Conservation (phyloP, 37 sponge, comb jelly and placozoan species). For the Haliclona indistincta region DNA sequence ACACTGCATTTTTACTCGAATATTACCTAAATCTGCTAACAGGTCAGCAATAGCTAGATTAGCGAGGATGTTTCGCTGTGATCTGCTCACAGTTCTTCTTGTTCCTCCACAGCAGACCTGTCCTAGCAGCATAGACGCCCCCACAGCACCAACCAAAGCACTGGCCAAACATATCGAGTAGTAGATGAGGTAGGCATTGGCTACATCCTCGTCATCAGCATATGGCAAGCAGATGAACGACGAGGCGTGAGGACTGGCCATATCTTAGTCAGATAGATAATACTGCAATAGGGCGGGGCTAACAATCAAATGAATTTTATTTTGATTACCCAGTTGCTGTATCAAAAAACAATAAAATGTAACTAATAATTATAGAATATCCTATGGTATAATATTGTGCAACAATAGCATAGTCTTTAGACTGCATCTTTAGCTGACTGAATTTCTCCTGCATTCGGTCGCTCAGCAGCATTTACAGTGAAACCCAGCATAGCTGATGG, state of each 20-base stretch:
- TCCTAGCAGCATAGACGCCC: conserved; percentile 34
- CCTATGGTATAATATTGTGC: too few relatives aligned
- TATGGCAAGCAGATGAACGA: conserved; percentile 61
- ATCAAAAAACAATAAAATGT: too few relatives aligned
- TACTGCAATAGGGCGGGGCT: too few relatives aligned
- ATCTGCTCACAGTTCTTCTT: background rate
- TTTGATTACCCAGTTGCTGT: too few relatives aligned
- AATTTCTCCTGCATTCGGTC: conserved; percentile 78
- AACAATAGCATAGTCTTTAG: too few relatives aligned
- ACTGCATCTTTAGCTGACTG: conserved; percentile 38
- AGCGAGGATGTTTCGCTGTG: conserved; percentile 49
- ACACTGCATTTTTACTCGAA: too few relatives aligned
- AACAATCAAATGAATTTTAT: too few relatives aligned
- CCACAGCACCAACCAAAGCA: conserved; percentile 37
- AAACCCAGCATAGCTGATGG: conserved; percentile 65
- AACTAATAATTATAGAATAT: too few relatives aligned
- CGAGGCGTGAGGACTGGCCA: conserved; percentile 63
- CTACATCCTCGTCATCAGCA: conserved; percentile 19
- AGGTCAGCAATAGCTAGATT: conserved; percentile 48
- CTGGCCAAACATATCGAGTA: conserved; percentile 37
- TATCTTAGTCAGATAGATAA: too few relatives aligned
- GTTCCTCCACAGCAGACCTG: conserved; percentile 26
- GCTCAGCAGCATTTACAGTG: conserved; percentile 79
- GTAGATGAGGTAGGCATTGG: conserved; percentile 39
- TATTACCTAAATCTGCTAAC: conserved; percentile 47